These are phyloP conservation scores for Anarhynchus alexandrinus DNA, from an alignment of 2,113 vertebrate genomes.

Conservation along the genomic window DNA sequence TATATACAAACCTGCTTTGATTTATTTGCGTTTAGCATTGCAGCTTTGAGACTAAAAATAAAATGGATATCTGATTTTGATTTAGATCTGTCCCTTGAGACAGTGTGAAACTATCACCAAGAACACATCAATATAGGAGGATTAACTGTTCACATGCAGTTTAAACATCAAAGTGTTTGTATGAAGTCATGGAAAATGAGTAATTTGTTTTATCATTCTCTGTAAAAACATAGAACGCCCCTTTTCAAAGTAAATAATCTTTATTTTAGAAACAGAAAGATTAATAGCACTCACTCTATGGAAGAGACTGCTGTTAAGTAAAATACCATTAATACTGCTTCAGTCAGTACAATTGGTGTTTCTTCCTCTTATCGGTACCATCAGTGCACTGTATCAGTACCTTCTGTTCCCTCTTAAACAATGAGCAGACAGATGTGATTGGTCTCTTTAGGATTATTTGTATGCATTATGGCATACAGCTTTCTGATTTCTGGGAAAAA, in stretches of 20 bases:
- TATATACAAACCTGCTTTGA: constrained; percentile 43
- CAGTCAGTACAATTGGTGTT: background rate
- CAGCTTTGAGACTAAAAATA: constrained; percentile 65
- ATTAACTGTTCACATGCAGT: constrained; percentile 71
- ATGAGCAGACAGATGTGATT: constrained; percentile 18
- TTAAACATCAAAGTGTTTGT: constrained; percentile 64
- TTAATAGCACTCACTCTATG: constrained; percentile 27
- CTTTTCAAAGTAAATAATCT: constrained; percentile 59
- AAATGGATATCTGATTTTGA: constrained; percentile 59
- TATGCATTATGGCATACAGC: constrained; percentile 21
- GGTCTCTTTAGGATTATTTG: background rate
- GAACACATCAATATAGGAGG: constrained; percentile 54
- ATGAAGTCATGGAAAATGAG: constrained; percentile 68
- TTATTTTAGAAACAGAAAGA: constrained; percentile 60
- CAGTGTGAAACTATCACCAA: constrained; percentile 32
- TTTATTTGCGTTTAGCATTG: constrained; percentile 63
- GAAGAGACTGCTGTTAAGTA: constrained; percentile 42
- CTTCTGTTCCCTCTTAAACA: constrained; percentile 52
- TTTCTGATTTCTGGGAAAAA: constrained; percentile 50
- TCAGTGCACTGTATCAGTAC: constrained; percentile 20
- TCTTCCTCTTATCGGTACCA: constrained; percentile 33
- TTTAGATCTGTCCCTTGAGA: constrained; percentile 59
- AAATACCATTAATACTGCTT: constrained; percentile 34
- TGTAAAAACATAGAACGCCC: constrained; percentile 22
- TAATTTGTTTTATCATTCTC: constrained; percentile 67